Conservation (phyloP, 2,888 invertebrate species). For the Petrophora chlorosata region DNA sequence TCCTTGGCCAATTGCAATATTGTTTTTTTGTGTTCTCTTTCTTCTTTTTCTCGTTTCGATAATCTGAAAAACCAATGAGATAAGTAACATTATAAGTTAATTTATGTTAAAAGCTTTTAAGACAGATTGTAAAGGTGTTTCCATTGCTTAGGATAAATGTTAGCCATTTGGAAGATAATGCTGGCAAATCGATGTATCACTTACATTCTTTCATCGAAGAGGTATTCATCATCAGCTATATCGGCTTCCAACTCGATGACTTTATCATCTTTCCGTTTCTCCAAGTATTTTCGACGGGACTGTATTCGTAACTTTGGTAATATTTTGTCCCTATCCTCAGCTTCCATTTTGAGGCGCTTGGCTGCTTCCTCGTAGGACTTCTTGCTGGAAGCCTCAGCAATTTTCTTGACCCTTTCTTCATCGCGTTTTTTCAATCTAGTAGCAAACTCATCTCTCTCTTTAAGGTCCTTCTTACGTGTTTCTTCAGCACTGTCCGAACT, state of each 20-base stretch:
- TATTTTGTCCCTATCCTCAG: conserved; percentile 92
- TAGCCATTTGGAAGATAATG: too few species aligned
- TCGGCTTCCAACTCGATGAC: conserved; percentile 97
- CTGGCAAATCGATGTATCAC: too few species aligned
- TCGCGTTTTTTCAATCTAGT: conserved; percentile 94
- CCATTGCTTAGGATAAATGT: too few species aligned
- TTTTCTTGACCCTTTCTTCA: conserved; percentile 93
- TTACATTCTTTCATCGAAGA: conserved; percentile 95
- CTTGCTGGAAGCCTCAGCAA: conserved; percentile 86
- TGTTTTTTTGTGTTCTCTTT: conserved; percentile 95
- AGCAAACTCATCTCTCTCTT: conserved; percentile 97
- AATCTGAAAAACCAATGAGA: conserved; percentile 87
- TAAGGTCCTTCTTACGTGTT: conserved; percentile 91
- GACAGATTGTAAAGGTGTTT: too few species aligned
- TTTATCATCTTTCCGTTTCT: conserved; percentile 98
- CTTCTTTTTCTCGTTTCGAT: conserved; percentile 92
- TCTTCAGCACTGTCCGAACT: conserved; percentile 90
- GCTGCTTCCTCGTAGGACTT: conserved; percentile 94
- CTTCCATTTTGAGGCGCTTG: conserved; percentile 94
- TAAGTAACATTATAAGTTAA: too few species aligned
- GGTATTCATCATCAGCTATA: conserved; percentile 97
- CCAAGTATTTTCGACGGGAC: conserved; percentile 96
- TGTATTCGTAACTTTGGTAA: conserved; percentile 94
- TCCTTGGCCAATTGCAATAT: conserved; percentile 95
- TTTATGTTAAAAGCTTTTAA: too few species aligned